Evolutionary conservation across 2,888 invertebrate species (phyloP), one percentile per base, ranked within the genome.

Genomic region (Lasius fuliginosus): DNA sequence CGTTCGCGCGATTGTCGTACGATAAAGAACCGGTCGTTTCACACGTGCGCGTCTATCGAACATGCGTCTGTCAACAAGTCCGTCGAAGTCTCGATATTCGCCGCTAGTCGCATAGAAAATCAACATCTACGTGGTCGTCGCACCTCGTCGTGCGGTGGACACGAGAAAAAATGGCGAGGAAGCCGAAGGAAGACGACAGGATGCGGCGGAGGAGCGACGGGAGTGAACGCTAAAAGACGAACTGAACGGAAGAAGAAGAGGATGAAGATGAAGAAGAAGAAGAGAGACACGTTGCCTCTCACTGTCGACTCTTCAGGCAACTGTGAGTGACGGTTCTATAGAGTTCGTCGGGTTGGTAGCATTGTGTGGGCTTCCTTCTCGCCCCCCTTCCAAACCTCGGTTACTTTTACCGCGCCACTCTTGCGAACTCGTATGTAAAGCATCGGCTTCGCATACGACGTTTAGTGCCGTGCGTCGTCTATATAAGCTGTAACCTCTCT

Each of bases 311-410:
- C 91, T 89, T 89, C 85, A 71, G 86, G 86, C 86, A 88, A 87
- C 90, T 86, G 89, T 94, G 94, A 94, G 90, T 93, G 94, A 94
- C 94, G 92, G 93, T 93, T 94, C 94, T 94, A 94, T 94, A 93
- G 94, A 92, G 92, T 91, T 92, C 91, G 90, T 92, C 92, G 93
- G 92, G 91, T 93, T 92, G 92, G 93, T 93, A 93, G 93, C 93
- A 93, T 94, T 94, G 94, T 94, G 88, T 87, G 87, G 87, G 91
- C 86, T 89, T 91, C 89, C 64, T 77, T 71, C 15, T 40, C 23
- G 8, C 8, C 42, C 27, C 82, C 33, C 49, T 75, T n/a, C 33
- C 33, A 30, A 30, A 27, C 33, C 81, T 82, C 84, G 87, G 83
- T 85, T 89, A 87, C 89, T 90, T 90, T 86, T 85, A 76, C 84